Percentiles rank a stretch among this genome's conserved stretches.
These are phyloP conservation scores for Chloroceryle amazona DNA, from an alignment of 2,797 vertebrate genomes.

Conservation along the genomic window DNA sequence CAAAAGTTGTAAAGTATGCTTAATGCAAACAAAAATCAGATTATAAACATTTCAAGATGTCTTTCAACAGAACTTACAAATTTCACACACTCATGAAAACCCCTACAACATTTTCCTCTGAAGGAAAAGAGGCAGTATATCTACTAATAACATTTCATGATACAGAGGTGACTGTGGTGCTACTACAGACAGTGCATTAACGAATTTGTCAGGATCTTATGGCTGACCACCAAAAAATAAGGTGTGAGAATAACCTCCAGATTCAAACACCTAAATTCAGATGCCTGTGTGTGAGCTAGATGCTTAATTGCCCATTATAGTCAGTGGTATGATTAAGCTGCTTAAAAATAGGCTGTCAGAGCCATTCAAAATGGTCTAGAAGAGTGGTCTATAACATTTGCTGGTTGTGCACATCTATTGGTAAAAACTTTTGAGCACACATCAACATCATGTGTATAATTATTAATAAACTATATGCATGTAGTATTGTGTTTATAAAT, in stretches of 20 bases:
- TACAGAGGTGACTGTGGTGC: neutral
- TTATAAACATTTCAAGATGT: neutral
- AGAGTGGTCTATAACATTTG: neutral
- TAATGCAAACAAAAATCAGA: neutral
- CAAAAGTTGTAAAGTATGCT: neutral
- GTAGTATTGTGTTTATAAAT: neutral
- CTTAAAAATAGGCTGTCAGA: neutral
- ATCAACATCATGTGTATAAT: neutral
- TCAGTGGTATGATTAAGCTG: neutral
- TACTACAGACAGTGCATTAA: neutral
- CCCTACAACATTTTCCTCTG: neutral
- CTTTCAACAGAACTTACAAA: neutral
- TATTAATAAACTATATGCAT: neutral
- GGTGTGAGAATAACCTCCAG: neutral
- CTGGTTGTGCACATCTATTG: fast-evolving
- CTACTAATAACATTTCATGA: neutral
- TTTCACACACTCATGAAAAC: neutral
- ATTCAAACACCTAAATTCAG: neutral
- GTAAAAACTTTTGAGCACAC: neutral
- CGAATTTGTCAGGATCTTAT: neutral
- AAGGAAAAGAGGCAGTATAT: neutral
- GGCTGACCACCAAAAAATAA: neutral
- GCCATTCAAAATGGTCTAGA: neutral
- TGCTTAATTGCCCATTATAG: neutral
- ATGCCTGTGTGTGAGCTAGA: neutral